Evolutionary conservation across 2,888 invertebrate species (phyloP).

Genomic region (Nemurella pictetii): DNA sequence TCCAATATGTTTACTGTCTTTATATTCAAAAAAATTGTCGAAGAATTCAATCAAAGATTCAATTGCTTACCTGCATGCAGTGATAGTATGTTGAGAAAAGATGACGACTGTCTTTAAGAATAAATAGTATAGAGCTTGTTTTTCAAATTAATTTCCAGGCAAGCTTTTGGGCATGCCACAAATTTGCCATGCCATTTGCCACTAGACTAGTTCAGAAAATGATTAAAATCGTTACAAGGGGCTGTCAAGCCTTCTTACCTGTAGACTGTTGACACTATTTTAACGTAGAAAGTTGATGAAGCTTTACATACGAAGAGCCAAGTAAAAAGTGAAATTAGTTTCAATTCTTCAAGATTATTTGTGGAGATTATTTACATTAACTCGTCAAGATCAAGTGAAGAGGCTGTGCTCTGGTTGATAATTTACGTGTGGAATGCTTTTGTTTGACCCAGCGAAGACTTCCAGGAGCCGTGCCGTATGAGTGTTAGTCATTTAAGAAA

Average conservation of each 20-base stretch:
- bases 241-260: neutral
- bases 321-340: neutral
- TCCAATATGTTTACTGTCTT: too few relatives aligned
- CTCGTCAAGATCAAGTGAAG: neutral
- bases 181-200: too few relatives aligned
- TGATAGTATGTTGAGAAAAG: too few relatives aligned
- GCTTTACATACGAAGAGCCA: neutral
- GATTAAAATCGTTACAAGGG: too few relatives aligned
- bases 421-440: neutral
- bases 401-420: neutral
- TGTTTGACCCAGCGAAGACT: neutral
- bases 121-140: too few relatives aligned
- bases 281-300: neutral
- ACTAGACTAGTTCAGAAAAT: too few relatives aligned
- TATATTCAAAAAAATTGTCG: too few relatives aligned
- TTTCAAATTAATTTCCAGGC: too few relatives aligned
- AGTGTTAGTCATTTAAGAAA: neutral
- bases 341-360: neutral
- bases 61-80: too few relatives aligned
- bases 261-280: neutral
- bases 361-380: neutral
- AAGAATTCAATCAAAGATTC: too few relatives aligned
- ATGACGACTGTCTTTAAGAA: too few relatives aligned
- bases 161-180: too few relatives aligned
- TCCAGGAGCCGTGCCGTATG: neutral